Evolutionary conservation across 2,113 vertebrate genomes (phyloP), one percentile per base, ranked within the genome.

Genomic region (Platichthys flesus): DNA sequence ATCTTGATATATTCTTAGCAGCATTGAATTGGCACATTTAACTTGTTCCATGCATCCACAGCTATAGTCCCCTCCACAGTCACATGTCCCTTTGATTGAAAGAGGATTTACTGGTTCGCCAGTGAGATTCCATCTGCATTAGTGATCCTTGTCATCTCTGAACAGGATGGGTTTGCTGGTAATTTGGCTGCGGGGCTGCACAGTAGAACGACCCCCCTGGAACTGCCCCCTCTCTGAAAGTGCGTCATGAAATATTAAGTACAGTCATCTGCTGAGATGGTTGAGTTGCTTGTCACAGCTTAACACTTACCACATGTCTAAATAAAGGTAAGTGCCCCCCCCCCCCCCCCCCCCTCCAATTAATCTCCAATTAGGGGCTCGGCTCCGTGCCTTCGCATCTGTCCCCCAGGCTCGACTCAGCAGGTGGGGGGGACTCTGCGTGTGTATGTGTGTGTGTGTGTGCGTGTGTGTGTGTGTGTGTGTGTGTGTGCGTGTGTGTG

Each of bases 181-280:
- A 7, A 49, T 62, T 63, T 58, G 26, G 9, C n/a, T 26, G 13
- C 54, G 64, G 45, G 51, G 31, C 49, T 37, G 49, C 57, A 23
- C 9, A 21, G 40, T 2, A 13, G 40, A 42, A 13, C 10, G 10
- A 42, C 10, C 2, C 10, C 2, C 26, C 24, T 62, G 21, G 65
- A 21, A 54, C 67, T 20, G 40, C 65, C 52, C 67, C 58, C 67
- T 35, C 55, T 57, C 72, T 69, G 61, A 74, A 67, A 86, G 79
- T 77, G 78, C 72, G 62, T 89, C 85, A 92, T 93, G 90, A 93
- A 94, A 94, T 94, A 94, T 94, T 93, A 90, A 93, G 74, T 85
- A 87, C 76, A 88, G 90, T 93, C 93, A 92, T 92, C 92, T 93
- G 92, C 74, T 87, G 82, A 89, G 86, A 93, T 83, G 89, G 88